phyloP scores from a whole-genome alignment of 2,888 invertebrate genomes.

The Periphyllus acericola region DNA sequence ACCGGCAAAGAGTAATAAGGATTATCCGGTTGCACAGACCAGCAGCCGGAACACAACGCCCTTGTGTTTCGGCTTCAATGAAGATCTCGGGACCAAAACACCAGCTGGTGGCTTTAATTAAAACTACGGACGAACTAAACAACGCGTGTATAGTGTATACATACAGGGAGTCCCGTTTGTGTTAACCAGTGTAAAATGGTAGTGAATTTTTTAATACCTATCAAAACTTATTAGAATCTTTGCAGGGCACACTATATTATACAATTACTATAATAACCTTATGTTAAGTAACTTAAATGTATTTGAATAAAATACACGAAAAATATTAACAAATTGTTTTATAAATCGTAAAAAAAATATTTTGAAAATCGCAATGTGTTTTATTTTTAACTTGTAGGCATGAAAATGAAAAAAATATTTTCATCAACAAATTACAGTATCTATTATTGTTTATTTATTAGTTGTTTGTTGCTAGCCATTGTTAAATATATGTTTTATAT shows the following conservation, averaged over 20 bases:
- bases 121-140: not conserved
- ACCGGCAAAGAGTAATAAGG: slow-evolving; percentile 45
- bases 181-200: not conserved
- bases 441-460: no score
- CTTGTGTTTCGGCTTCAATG: slow-evolving; percentile 40
- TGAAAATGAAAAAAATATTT: no score
- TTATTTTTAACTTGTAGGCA: no score
- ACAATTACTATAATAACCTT: no score
- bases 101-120: slow-evolving; percentile 37
- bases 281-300: no score
- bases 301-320: no score
- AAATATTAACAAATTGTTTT: no score
- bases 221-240: not conserved
- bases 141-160: not conserved
- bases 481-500: no score
- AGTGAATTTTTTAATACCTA: not conserved
- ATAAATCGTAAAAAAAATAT: no score
- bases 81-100: slow-evolving; percentile 41
- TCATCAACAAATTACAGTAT: no score
- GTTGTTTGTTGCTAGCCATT: no score
- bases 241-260: not conserved
- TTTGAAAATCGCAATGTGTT: no score
- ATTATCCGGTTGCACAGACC: slow-evolving; percentile 49
- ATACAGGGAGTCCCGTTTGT: not conserved
- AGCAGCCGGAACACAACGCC: slow-evolving; percentile 55